A percentile compares a stretch with the other conserved stretches of the same genome.
These are phyloP conservation scores for Agrochola macilenta DNA, from an alignment of 2,888 invertebrate genomes.

Conservation along the genomic window DNA sequence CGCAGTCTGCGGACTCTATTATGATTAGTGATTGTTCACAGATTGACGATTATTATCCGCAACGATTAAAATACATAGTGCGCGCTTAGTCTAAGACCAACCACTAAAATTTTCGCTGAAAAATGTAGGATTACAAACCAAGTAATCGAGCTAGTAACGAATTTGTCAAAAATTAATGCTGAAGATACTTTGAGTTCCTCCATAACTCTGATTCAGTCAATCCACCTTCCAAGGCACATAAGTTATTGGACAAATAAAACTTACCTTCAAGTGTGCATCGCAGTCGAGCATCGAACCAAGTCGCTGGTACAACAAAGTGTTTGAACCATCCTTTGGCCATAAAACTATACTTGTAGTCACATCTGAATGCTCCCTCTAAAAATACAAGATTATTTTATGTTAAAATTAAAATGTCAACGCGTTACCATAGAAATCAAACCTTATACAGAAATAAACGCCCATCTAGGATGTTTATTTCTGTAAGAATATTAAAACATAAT, in stretches of 20 bases:
- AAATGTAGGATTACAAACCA: no score
- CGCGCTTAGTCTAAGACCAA: no score
- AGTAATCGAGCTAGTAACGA: neutral
- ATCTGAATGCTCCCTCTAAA: conserved; percentile 40
- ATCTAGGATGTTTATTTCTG: neutral
- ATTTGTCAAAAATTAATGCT: neutral
- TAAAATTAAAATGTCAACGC: neutral
- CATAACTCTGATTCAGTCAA: neutral
- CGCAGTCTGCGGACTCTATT: no score
- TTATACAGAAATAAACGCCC: no score
- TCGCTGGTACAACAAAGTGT: conserved; percentile 35
- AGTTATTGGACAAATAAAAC: neutral
- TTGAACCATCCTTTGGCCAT: conserved; percentile 48
- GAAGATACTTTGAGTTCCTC: neutral
- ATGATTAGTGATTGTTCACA: no score
- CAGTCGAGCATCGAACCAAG: conserved; percentile 45
- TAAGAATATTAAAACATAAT: neutral
- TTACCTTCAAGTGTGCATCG: conserved; percentile 47
- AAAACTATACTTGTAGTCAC: conserved; percentile 44
- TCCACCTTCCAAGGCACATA: neutral
- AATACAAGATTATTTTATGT: neutral
- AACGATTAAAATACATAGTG: no score
- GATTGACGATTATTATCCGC: no score
- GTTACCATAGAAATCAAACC: neutral
- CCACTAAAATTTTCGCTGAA: neutral